Evolutionary conservation across 1,140 invertebrate genomes (phyloP).

Genomic region (Drosophila santomea): DNA sequence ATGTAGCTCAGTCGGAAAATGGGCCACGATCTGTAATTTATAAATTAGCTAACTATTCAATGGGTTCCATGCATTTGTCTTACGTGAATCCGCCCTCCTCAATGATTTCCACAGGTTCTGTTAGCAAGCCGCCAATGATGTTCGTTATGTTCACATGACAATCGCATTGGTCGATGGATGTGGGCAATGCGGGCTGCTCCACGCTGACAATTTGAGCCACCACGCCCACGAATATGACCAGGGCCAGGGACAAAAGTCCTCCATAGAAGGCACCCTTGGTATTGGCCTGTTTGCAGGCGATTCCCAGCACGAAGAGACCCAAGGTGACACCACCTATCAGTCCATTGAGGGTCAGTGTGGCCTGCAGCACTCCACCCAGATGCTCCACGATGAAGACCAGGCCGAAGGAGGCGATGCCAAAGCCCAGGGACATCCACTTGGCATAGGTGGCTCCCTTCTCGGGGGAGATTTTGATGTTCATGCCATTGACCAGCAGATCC

Average conservation of each 20-base stretch:
- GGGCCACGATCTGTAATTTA: constrained; percentile 84
- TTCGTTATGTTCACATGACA: constrained; percentile 84
- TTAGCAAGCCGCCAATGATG: constrained; percentile 40
- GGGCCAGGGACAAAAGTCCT: constrained; percentile 84
- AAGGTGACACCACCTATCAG: constrained; percentile 94
- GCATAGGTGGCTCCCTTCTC: constrained; percentile 87
- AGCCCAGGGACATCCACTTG: constrained; percentile 85
- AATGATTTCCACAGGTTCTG: constrained; percentile 26
- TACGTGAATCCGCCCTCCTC: constrained; percentile 64
- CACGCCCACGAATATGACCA: constrained; percentile 85
- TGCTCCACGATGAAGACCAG: constrained; percentile 92
- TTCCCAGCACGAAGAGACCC: constrained; percentile 94
- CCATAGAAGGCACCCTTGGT: constrained; percentile 87
- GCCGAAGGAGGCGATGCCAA: constrained; percentile 86
- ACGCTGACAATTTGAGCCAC: constrained; percentile 85
- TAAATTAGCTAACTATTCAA: too few species aligned
- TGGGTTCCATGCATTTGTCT: not conserved
- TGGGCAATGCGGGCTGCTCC: constrained; percentile 83
- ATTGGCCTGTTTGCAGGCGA: constrained; percentile 95
- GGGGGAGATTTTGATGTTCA: constrained; percentile 89
- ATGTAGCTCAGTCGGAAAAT: constrained; percentile 89
- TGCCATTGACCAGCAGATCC: constrained; percentile 91
- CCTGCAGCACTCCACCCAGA: constrained; percentile 92
- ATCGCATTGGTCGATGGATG: constrained; percentile 85
- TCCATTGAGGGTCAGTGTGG: constrained; percentile 94